These are phyloP conservation scores for Dolichomitus sp. DNA, from an alignment of 2,888 invertebrate species.

Conservation along the genomic window DNA sequence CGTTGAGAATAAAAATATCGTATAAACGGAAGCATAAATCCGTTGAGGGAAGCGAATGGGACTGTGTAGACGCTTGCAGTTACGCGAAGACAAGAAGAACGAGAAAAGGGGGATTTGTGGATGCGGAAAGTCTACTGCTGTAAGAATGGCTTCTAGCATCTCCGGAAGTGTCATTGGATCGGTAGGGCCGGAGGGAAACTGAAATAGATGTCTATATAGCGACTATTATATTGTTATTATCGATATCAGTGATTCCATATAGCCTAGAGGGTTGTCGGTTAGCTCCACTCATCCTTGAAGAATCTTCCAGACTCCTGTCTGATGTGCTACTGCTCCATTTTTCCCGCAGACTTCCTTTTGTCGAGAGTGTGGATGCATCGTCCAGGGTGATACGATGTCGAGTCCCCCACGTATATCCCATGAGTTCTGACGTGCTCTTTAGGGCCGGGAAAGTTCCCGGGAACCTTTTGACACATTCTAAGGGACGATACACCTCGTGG, in stretches of 20 bases:
- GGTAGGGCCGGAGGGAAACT: constrained; percentile 16
- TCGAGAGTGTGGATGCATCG: constrained; percentile 36
- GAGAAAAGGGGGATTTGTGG: constrained; percentile 16
- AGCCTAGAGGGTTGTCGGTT: constrained; percentile 20
- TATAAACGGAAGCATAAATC: constrained; percentile 32
- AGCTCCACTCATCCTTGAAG: constrained; percentile 22
- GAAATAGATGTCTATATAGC: constrained; percentile 3
- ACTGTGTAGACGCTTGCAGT: constrained; percentile 21
- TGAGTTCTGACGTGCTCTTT: constrained; percentile 34
- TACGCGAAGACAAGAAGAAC: constrained; percentile 25
- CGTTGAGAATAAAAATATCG: constrained; percentile 41
- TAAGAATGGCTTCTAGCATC: constrained; percentile 15
- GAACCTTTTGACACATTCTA: constrained; percentile 50
- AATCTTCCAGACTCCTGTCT: constrained; percentile 28
- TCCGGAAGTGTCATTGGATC: constrained; percentile 44
- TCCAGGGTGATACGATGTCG: constrained; percentile 16
- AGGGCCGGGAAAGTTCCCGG: constrained; percentile 35
- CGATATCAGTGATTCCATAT: constrained; percentile 30
- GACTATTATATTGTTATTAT: constrained; percentile 33
- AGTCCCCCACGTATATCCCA: constrained; percentile 30
- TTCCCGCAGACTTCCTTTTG: constrained; percentile 16
- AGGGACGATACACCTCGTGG: constrained; percentile 23
- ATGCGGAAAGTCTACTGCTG: constrained; percentile 5
- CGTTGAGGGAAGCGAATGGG: background rate
- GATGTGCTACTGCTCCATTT: constrained; percentile 1